A percentile compares a stretch with the other conserved stretches of the same genome.
Evolutionary conservation across 2,797 vertebrate species (phyloP).

Genomic region (Sebastes minor): DNA sequence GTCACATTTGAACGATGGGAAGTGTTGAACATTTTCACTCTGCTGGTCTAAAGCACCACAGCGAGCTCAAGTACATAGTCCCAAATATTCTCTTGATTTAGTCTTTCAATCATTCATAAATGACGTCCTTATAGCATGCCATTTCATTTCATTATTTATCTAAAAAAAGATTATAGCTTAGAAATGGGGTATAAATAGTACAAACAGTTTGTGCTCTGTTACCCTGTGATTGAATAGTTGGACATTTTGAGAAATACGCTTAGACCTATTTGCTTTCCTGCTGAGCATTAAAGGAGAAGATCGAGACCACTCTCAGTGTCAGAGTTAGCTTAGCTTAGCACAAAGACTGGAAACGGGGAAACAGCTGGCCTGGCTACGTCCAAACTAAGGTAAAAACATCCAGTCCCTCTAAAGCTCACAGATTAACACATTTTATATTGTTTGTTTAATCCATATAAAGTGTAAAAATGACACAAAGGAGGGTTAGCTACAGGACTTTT

Average conservation of each 20-base stretch:
- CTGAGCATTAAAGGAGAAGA: not conserved
- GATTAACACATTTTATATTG: not conserved
- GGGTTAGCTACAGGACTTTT: not conserved
- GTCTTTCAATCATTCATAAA: not conserved
- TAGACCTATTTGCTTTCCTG: not conserved
- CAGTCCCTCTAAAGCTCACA: not conserved
- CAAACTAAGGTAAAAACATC: not conserved
- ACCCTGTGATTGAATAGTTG: not conserved
- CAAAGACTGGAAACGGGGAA: not conserved
- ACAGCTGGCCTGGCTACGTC: not conserved
- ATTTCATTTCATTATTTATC: not conserved
- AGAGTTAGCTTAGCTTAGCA: not conserved
- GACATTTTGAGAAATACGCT: not conserved
- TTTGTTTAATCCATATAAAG: not conserved
- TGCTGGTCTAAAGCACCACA: conserved; percentile 3
- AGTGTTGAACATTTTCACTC: not conserved
- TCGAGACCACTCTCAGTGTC: not conserved
- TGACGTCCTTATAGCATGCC: not conserved
- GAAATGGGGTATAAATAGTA: not conserved
- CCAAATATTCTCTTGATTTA: not conserved
- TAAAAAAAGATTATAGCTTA: not conserved
- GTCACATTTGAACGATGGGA: conserved; percentile 31
- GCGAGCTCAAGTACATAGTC: not conserved
- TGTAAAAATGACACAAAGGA: not conserved
- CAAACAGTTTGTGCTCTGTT: not conserved